A percentile compares a stretch with the other conserved stretches of the same genome.
These are phyloP conservation scores for Sialis lutaria DNA, from an alignment of 2,888 invertebrate species.

Conservation along the genomic window DNA sequence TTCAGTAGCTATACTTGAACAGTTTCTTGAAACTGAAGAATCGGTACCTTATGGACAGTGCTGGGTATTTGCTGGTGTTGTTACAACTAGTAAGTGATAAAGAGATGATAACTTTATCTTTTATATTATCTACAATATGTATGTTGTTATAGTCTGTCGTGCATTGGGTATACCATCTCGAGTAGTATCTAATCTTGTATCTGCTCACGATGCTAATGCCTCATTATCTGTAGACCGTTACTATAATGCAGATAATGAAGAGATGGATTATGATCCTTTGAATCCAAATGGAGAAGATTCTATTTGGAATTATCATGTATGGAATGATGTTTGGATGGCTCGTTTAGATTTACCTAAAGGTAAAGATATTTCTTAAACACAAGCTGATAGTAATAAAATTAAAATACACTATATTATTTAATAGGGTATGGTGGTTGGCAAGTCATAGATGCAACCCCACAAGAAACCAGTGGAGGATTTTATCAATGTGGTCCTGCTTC, in stretches of 20 bases:
- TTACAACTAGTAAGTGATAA: constrained; percentile 44
- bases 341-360: constrained; percentile 56
- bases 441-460: constrained; percentile 72
- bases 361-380: constrained; percentile 12
- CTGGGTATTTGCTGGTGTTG: constrained; percentile 74
- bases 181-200: constrained; percentile 66
- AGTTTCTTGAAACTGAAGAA: constrained; percentile 43
- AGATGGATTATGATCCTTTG: constrained; percentile 46
- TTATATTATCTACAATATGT: background rate
- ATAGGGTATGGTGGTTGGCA: constrained; percentile 79
- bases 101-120: background rate
- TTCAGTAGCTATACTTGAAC: constrained; percentile 55
- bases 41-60: constrained; percentile 72
- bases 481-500: constrained; percentile 70
- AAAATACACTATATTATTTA: background rate
- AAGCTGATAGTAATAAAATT: background rate
- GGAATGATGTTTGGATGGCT: constrained; percentile 80
- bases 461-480: constrained; percentile 52
- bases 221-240: constrained; percentile 66
- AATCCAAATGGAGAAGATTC: constrained; percentile 53
- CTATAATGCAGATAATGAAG: constrained; percentile 45
- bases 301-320: constrained; percentile 79
- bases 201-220: constrained; percentile 70
- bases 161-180: constrained; percentile 66
- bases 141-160: constrained; percentile 41